Evolutionary conservation across 2,797 vertebrate genomes (phyloP).

Genomic region (Gadopsis marmoratus): DNA sequence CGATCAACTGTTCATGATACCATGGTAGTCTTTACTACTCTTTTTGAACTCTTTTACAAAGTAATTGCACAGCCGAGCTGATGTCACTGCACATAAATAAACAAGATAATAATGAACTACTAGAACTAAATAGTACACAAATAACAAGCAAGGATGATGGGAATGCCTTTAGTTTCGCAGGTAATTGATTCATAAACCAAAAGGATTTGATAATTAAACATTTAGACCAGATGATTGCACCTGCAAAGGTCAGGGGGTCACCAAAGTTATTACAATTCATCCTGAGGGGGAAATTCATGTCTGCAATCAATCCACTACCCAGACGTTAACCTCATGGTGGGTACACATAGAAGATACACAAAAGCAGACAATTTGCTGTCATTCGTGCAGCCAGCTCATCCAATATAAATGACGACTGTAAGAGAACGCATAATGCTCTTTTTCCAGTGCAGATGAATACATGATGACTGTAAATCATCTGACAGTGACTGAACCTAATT

Average conservation of each 20-base stretch:
- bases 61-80: background rate
- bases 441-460: conserved; percentile 18
- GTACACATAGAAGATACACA: background rate
- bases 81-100: background rate
- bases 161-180: background rate
- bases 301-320: background rate
- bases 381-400: conserved; percentile 6
- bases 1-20: background rate
- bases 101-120: background rate
- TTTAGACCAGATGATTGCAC: background rate
- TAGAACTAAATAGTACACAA: background rate
- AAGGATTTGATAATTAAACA: background rate
- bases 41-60: background rate
- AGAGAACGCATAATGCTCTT: background rate
- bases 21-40: background rate
- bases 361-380: background rate
- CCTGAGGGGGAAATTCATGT: background rate
- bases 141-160: background rate
- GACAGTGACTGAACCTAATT: conserved; percentile 15
- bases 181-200: background rate
- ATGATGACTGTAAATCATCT: conserved; percentile 19
- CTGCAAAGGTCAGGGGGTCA: background rate
- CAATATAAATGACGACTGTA: background rate
- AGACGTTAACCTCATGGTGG: background rate
- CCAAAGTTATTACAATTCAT: no score